Evolutionary conservation across 2,113 vertebrate genomes (phyloP).

Genomic region (Cavia aperea): DNA sequence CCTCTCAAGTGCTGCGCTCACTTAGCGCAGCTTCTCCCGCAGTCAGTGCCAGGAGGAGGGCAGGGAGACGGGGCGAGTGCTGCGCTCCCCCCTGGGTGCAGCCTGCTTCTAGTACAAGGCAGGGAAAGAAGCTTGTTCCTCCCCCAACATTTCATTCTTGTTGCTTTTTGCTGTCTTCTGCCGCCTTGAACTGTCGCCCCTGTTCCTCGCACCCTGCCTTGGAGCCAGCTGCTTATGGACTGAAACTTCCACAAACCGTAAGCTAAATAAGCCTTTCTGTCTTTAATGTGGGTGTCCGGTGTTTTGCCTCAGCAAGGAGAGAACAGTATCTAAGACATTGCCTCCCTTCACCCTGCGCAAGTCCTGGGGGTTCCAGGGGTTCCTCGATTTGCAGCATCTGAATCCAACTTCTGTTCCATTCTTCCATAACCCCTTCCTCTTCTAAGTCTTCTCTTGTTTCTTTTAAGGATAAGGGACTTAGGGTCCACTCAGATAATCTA

Average conservation of each 20-base stretch:
- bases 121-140: neutral
- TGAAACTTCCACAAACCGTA: neutral
- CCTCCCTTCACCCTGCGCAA: no score
- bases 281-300: neutral
- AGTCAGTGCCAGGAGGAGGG: neutral
- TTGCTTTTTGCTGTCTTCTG: neutral
- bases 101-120: neutral
- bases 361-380: no score
- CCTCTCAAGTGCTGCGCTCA: neutral
- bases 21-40: no score
- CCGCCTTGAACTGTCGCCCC: neutral
- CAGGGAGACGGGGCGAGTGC: neutral
- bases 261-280: neutral
- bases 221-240: neutral
- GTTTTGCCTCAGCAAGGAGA: neutral
- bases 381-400: neutral
- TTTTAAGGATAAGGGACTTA: neutral
- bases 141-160: neutral
- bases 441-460: neutral
- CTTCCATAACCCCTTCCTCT: neutral
- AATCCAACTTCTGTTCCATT: neutral
- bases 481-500: neutral
- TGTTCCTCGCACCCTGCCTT: neutral
- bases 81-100: rapidly evolving
- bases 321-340: neutral